Percentiles rank a stretch among this genome's conserved stretches.
These are phyloP conservation scores for Lophotis ruficrista DNA, from an alignment of 2,113 vertebrate species.

Conservation along the genomic window DNA sequence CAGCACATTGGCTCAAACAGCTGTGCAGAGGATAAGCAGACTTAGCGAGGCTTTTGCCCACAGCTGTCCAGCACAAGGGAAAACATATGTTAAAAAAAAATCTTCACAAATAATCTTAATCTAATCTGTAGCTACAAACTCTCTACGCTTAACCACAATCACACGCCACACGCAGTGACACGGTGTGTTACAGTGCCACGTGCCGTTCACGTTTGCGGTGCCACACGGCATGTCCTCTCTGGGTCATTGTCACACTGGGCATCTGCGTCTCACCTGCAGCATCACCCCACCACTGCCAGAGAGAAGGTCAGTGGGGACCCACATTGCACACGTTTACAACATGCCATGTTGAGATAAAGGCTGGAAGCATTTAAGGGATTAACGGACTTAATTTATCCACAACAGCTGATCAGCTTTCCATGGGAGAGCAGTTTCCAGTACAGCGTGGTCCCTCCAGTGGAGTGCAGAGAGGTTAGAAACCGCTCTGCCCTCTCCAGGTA, in stretches of 20 bases:
- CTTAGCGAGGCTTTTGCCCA: not conserved
- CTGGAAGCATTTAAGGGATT: not conserved
- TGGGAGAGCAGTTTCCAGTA: not conserved
- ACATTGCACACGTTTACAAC: not conserved
- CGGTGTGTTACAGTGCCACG: not conserved
- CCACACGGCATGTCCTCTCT: not conserved
- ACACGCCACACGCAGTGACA: not conserved
- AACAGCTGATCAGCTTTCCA: not conserved
- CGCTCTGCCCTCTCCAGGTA: not conserved
- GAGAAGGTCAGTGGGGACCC: not conserved
- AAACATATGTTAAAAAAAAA: not conserved
- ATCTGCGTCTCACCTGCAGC: not conserved
- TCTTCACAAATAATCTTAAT: not conserved
- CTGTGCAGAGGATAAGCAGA: not conserved
- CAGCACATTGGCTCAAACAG: not conserved
- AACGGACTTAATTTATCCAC: not conserved
- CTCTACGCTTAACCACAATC: not conserved
- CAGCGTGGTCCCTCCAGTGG: not conserved
- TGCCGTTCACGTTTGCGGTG: accelerated
- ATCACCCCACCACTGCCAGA: not conserved
- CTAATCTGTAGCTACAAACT: not conserved
- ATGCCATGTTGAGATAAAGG: not conserved
- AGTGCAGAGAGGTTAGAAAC: not conserved
- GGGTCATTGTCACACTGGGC: not conserved
- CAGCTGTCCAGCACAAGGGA: not conserved